Conservation (phyloP, 2,797 vertebrate species). For the Mustela erminea region DNA sequence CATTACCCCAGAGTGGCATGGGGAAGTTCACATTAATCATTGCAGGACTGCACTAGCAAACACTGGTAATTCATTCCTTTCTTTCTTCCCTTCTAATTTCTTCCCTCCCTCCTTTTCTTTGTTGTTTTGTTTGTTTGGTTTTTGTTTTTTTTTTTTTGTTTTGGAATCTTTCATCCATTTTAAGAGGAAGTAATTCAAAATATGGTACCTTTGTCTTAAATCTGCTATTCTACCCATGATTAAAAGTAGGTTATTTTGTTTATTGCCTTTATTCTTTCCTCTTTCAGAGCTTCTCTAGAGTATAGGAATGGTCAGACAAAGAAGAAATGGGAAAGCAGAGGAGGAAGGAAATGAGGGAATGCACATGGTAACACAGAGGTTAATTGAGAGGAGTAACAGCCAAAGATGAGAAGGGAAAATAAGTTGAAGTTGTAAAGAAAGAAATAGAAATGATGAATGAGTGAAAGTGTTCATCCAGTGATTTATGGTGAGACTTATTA, state of each 20-base stretch:
- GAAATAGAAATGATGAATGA: conserved; percentile 24
- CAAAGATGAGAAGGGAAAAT: not conserved
- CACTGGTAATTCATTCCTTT: not conserved
- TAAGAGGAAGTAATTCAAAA: not conserved
- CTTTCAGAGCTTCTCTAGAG: not conserved
- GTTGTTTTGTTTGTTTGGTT: too few species aligned
- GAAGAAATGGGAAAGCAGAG: not conserved
- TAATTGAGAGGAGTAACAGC: conserved; percentile 36
- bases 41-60: not conserved
- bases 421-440: conserved; percentile 24
- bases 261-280: not conserved
- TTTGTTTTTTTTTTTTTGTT: not conserved
- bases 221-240: not conserved
- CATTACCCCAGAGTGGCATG: conserved; percentile 62
- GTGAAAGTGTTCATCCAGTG: not conserved
- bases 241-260: not conserved
- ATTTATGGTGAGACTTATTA: conserved; percentile 41
- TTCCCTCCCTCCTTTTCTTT: not conserved
- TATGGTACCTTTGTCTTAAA: not conserved
- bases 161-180: not conserved
- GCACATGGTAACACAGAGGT: conserved; percentile 11
- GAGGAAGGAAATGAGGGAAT: not conserved
- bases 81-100: not conserved
- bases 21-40: conserved; percentile 63
- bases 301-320: not conserved